These are phyloP conservation scores for Lingula anatina DNA, from an alignment of 2,888 invertebrate genomes.

Conservation along the genomic window DNA sequence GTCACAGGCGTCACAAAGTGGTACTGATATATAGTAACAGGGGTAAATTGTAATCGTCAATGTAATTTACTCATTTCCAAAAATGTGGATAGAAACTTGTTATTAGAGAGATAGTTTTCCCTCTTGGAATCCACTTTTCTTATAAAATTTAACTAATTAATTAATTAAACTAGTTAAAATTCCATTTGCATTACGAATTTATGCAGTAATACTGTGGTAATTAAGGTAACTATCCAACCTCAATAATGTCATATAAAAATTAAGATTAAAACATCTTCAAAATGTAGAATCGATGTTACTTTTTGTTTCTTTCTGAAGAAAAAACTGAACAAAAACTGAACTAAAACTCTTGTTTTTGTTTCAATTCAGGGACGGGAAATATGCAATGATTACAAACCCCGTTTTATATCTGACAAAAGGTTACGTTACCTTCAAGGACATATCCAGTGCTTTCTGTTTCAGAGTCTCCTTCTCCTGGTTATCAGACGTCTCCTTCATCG, in stretches of 20 bases:
- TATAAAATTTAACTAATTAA: no score
- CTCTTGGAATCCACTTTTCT: no score
- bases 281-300: background rate
- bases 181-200: no score
- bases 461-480: background rate
- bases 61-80: background rate
- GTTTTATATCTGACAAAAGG: no score
- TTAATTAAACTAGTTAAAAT: no score
- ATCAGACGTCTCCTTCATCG: background rate
- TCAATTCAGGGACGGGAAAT: no score
- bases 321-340: background rate
- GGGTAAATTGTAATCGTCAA: background rate
- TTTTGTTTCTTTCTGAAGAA: no score
- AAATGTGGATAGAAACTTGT: background rate
- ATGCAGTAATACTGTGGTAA: no score
- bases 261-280: background rate
- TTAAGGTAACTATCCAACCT: no score
- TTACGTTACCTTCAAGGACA: background rate
- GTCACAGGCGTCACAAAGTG: background rate
- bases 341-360: background rate
- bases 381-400: no score
- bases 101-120: background rate
- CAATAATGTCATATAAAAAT: no score
- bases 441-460: background rate
- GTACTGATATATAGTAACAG: background rate